Evolutionary conservation across 2,888 invertebrate species (phyloP).

Genomic region (Tridacna gigas): DNA sequence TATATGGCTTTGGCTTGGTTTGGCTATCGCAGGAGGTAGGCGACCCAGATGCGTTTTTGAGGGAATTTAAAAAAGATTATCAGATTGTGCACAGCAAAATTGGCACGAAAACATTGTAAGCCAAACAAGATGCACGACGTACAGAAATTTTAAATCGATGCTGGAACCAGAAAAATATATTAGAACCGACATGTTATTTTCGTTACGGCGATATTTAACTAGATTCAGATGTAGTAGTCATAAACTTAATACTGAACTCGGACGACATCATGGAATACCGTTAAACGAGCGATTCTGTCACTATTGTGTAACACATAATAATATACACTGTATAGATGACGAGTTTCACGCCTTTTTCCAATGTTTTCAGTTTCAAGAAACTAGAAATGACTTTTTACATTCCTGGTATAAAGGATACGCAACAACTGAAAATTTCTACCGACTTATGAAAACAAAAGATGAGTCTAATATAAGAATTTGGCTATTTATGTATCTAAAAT

Average conservation of each 20-base stretch:
- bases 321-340: conserved; percentile 12
- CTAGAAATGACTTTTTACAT: conserved; percentile 4
- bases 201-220: conserved; percentile 10
- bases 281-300: conserved; percentile 9
- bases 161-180: conserved; percentile 33
- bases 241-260: conserved; percentile 27
- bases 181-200: conserved; percentile 25
- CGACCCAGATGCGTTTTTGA: conserved; percentile 4
- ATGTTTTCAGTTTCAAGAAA: not conserved
- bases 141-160: conserved; percentile 22
- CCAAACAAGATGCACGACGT: conserved; percentile 14
- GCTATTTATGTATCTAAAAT: not conserved
- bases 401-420: conserved; percentile 3
- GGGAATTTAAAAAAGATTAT: conserved; percentile 7
- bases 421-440: not conserved
- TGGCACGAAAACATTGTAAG: conserved; percentile 20
- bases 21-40: conserved; percentile 32
- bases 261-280: conserved; percentile 18
- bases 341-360: conserved; percentile 34
- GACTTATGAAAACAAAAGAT: conserved; percentile 1
- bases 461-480: not conserved
- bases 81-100: not conserved
- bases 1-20: conserved; percentile 26
- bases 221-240: conserved; percentile 33
- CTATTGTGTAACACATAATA: conserved; percentile 1